These are phyloP conservation scores for Linepithema humile DNA, from an alignment of 1,140 invertebrate genomes.

Conservation along the genomic window DNA sequence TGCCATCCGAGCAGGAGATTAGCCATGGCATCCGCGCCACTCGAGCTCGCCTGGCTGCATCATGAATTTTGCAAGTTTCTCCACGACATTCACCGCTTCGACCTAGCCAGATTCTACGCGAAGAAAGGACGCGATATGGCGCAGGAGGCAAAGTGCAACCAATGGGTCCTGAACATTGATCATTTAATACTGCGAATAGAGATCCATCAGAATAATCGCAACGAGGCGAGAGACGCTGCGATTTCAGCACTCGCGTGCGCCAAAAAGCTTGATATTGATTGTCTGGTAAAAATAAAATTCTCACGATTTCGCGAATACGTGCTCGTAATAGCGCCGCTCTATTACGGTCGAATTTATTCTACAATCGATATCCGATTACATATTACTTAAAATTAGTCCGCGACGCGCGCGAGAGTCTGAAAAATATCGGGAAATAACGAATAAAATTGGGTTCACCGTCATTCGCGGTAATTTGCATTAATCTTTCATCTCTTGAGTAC, in stretches of 20 bases:
- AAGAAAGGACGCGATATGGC: slow-evolving; percentile 74
- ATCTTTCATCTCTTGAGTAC: slow-evolving; percentile 6
- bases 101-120: slow-evolving; percentile 76
- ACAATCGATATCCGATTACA: slow-evolving; percentile 27
- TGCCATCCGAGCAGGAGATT: slow-evolving; percentile 57
- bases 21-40: slow-evolving; percentile 70
- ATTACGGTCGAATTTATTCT: slow-evolving; percentile 10
- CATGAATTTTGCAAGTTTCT: slow-evolving; percentile 76
- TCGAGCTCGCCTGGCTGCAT: slow-evolving; percentile 77
- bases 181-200: slow-evolving; percentile 77
- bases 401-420: not conserved
- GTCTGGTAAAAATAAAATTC: slow-evolving; percentile 61
- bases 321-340: not conserved
- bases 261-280: slow-evolving; percentile 68
- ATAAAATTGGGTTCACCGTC: not conserved
- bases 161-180: slow-evolving; percentile 73
- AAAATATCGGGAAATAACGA: slow-evolving; percentile 2
- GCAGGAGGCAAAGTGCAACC: slow-evolving; percentile 49
- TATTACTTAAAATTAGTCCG: slow-evolving; percentile 20
- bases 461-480: not conserved
- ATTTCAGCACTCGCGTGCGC: slow-evolving; percentile 63
- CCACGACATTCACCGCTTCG: slow-evolving; percentile 70
- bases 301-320: not conserved
- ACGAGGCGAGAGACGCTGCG: slow-evolving; percentile 76
- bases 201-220: slow-evolving; percentile 74